Percentiles rank a stretch among this genome's conserved stretches.
Conservation (phyloP, 2,888 invertebrate species). For the Pseudoips prasinana region DNA sequence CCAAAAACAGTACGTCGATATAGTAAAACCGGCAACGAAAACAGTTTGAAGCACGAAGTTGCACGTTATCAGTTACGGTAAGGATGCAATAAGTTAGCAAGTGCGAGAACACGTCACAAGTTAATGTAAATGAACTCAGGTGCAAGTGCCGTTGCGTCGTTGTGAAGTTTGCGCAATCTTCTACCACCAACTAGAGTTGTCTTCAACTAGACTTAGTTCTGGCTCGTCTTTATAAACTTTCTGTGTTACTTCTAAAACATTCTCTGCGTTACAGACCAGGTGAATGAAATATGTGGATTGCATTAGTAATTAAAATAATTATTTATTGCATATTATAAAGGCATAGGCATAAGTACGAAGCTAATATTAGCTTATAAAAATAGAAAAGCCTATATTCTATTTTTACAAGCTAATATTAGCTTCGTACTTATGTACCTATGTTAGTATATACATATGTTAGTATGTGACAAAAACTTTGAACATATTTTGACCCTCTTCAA, state of each 20-base stretch:
- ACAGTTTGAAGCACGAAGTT: constrained; percentile 1
- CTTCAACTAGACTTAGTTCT: constrained; percentile 10
- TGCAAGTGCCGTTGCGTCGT: constrained; percentile 40
- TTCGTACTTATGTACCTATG: no score
- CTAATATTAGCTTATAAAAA: no score
- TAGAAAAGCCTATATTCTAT: no score
- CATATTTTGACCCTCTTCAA: no score
- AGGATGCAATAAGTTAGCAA: constrained; percentile 24
- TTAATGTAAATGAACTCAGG: constrained; percentile 51
- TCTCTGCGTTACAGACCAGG: neutral
- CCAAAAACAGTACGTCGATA: no score
- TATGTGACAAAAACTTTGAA: no score
- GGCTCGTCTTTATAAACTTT: constrained; percentile 21
- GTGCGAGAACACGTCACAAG: constrained; percentile 33
- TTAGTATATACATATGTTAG: no score
- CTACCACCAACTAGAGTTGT: constrained; percentile 30
- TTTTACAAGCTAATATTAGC: no score
- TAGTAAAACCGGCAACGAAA: no score
- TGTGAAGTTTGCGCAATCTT: constrained; percentile 35
- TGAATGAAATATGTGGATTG: neutral
- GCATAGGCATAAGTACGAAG: no score
- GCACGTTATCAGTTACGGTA: constrained; percentile 8
- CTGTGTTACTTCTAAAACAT: constrained; percentile 13
- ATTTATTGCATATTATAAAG: no score
- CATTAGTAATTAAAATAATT: no score